These are phyloP conservation scores for Cercopithecus mona DNA, from an alignment of 2,113 vertebrate species.

Conservation along the genomic window DNA sequence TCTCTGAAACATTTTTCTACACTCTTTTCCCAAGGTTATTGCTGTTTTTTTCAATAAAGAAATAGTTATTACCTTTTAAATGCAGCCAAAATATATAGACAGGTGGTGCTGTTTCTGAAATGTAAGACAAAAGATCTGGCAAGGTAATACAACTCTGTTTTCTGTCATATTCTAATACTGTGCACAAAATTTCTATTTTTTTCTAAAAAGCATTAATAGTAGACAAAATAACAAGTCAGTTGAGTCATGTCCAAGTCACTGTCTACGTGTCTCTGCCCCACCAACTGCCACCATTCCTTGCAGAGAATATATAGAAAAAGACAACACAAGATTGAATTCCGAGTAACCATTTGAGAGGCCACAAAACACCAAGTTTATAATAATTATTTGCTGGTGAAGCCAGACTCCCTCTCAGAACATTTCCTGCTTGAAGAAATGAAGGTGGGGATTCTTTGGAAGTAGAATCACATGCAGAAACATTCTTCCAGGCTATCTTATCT, in stretches of 20 bases:
- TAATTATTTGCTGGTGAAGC: neutral
- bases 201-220: neutral
- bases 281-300: neutral
- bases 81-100: neutral
- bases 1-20: neutral
- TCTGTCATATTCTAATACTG: neutral
- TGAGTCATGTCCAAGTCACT: neutral
- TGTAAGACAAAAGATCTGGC: neutral
- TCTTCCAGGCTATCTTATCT: neutral
- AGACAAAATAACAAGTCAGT: neutral
- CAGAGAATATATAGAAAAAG: neutral
- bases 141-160: neutral
- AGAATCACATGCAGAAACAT: neutral
- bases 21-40: neutral
- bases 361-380: neutral
- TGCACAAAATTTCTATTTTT: neutral
- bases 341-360: neutral
- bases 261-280: neutral
- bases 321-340: neutral
- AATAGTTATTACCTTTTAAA: conserved; percentile 22
- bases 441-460: neutral
- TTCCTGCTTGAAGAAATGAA: neutral
- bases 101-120: neutral
- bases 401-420: neutral
- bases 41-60: conserved; percentile 27